Evolutionary conservation across 2,888 invertebrate genomes (phyloP), one percentile per base, ranked within the genome.

Genomic region (Autographa pulchrina): DNA sequence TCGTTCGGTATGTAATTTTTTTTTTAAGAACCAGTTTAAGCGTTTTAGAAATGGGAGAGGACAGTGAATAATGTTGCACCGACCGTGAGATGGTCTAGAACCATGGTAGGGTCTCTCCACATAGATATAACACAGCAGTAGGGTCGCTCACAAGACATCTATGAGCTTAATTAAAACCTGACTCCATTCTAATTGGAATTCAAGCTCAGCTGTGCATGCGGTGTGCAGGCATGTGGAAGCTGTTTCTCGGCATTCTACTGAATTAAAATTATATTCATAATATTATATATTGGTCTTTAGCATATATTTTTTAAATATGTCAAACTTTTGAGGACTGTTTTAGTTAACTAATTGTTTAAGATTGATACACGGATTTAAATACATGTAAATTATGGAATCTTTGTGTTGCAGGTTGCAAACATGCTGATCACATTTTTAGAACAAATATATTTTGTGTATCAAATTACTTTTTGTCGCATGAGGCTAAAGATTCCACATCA

Each of bases 121-220:
- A 25, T 2, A 20, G 54, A 56, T 13, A 56, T 56, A 56, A 20
- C 25, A 70, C 65, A 80, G 71, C 56, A 56, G 41, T 48, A 20
- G 2, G 54, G 38, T n/a, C 56, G 60, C 62, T 32, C 70, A 76
- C 70, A 25, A 43, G 63, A 41, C 81, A 81, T 74, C 78, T 77
- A 74, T 69, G 70, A 59, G 68, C 61, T 83, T 81, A 81, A 81
- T 83, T 81, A 83, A 77, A 77, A 77, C 58, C 70, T 56, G 70
- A 59, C 66, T 62, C 14, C 41, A 35, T 16, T 58, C 18, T 77
- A 83, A 81, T 74, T 83, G 72, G 65, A 83, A 65, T 64, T 38
- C 68, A 64, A 69, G 20, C 63, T 54, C 62, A 32, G 25, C 38
- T 59, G 52, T 63, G n/a, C n/a, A 48, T 8, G 25, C 25, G 25